Evolutionary conservation across 1,140 invertebrate species (phyloP), one percentile per base, ranked within the genome.

Genomic region (Neelides sp.): DNA sequence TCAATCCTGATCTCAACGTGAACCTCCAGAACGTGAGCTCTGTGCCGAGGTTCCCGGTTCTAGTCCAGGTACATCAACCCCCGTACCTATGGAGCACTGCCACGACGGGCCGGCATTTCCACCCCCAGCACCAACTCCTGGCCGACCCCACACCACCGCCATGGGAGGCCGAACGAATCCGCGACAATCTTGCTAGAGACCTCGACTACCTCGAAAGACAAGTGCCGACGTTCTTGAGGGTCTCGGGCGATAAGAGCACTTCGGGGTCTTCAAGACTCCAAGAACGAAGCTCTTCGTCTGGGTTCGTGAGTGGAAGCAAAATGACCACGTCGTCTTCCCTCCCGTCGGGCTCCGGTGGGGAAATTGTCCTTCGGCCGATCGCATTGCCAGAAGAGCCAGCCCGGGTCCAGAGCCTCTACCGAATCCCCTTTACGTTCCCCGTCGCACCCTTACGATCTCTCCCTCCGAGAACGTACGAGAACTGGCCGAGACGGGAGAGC

Each of bases 11-110:
- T 54, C 48, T 54, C 43, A 52, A 52, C 37, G 48, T 54, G 52
- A 50, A 57, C 51, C 45, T 47, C 45, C 8, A 8, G 8, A 34
- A 8, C 15, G 23, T 59, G 19, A 61, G 55, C 22, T 50, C 48
- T 26, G 52, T 53, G 27, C 46, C 52, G 37, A 54, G 50, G 23
- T 57, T 57, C 53, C 58, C 59, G 15, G 57, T 61, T 50, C 56
- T 59, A 57, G 64, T 58, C 45, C 63, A 64, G 51, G 57, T 64
- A 42, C 62, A 63, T 42, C 54, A 54, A 23, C 59, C 62, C 27
- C 50, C 50, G 12, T 57, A 61, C 34, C 39, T 57, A 10, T 61
- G 59, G 59, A 51, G 46, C 35, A 61, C 59, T 47, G 58, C 59
- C 40, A 60, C 57, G 5, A 54, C 61, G 0, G 62, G 62, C 34